A percentile compares a stretch with the other conserved stretches of the same genome.
These are phyloP conservation scores for Spodoptera frugiperda DNA, from an alignment of 1,140 invertebrate species.

Conservation along the genomic window DNA sequence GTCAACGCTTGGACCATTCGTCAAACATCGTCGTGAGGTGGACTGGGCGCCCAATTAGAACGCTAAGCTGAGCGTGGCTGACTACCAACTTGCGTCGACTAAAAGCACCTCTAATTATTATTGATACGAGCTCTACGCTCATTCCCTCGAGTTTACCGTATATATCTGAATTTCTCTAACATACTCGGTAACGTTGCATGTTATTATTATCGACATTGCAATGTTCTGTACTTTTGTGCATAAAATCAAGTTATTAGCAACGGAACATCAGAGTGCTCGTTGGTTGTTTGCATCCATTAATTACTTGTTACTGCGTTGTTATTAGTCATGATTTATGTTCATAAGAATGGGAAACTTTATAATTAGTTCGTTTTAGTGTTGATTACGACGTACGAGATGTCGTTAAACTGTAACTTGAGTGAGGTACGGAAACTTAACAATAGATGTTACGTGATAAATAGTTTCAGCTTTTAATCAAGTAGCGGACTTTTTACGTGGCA, in stretches of 20 bases:
- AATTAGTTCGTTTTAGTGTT: conserved; percentile 14
- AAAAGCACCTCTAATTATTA: conserved; percentile 61
- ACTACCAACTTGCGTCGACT: conserved; percentile 54
- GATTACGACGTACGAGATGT: conserved; percentile 11
- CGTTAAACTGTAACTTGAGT: not conserved
- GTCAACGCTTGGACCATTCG: conserved; percentile 56
- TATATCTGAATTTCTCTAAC: conserved; percentile 46
- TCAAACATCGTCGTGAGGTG: conserved; percentile 55
- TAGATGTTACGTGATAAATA: not conserved
- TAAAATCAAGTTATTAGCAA: conserved; percentile 29
- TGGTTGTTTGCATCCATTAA: conserved; percentile 19
- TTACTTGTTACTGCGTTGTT: conserved; percentile 10
- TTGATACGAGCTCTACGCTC: conserved; percentile 54
- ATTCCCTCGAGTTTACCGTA: conserved; percentile 50
- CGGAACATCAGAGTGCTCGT: conserved; percentile 7
- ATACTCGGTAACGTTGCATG: conserved; percentile 28
- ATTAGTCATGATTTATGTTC: conserved; percentile 17
- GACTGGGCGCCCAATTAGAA: conserved; percentile 62
- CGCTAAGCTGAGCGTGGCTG: conserved; percentile 62
- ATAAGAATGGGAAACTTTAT: conserved; percentile 7
- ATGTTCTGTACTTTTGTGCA: conserved; percentile 31
- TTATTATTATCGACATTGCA: conserved; percentile 45
- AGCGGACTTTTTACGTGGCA: too few relatives aligned
- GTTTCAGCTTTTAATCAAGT: too few relatives aligned
- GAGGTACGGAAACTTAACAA: not conserved